These are phyloP conservation scores for Clarias platycephalus DNA, from an alignment of 2,797 vertebrate species.

Conservation along the genomic window DNA sequence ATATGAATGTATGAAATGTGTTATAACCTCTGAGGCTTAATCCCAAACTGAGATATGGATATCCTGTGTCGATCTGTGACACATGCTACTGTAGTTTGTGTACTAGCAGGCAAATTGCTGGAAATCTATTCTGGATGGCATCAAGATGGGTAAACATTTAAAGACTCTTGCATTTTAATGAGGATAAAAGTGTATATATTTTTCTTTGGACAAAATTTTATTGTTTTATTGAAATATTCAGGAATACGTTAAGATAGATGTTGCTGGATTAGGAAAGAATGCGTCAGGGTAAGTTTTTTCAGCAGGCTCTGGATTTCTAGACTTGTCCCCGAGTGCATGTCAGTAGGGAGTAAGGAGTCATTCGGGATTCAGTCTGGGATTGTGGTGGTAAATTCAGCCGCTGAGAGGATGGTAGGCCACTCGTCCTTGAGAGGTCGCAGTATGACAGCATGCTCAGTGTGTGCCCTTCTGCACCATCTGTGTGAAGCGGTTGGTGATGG, in stretches of 20 bases:
- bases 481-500: conserved; percentile 86
- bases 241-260: background rate
- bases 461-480: conserved; percentile 88
- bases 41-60: background rate
- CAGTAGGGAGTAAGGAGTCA: background rate
- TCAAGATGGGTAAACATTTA: background rate
- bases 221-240: too few relatives aligned
- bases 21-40: background rate
- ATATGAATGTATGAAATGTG: background rate
- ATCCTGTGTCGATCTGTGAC: background rate
- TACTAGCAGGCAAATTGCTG: background rate
- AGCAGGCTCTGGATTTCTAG: background rate
- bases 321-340: background rate
- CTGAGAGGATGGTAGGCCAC: background rate
- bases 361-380: background rate
- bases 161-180: background rate
- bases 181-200: background rate
- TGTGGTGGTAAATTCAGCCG: background rate
- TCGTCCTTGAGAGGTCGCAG: conserved; percentile 10
- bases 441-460: conserved; percentile 64
- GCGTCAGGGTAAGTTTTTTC: background rate
- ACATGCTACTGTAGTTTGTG: background rate
- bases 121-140: background rate
- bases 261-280: background rate
- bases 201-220: background rate